These are phyloP conservation scores for Drosophila chauvacae DNA, from an alignment of 1,140 invertebrate genomes.

Conservation along the genomic window DNA sequence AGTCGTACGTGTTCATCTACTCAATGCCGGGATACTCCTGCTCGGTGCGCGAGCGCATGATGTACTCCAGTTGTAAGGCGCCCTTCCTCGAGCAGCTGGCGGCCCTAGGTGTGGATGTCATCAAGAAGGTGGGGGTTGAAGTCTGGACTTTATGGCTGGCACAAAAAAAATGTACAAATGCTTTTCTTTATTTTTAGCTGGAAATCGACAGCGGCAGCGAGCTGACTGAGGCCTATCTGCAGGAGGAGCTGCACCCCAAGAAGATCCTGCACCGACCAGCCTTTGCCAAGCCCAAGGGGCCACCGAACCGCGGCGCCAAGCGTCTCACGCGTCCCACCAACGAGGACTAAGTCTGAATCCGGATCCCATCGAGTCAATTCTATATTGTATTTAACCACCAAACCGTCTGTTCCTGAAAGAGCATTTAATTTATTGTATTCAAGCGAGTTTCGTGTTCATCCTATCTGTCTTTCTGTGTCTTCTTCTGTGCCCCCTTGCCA, in stretches of 20 bases:
- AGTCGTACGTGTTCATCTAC: conserved; percentile 97
- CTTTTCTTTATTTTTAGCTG: conserved; percentile 86
- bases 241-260: conserved; percentile 97
- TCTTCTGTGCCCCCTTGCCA: conserved; percentile 33
- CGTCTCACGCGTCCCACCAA: conserved; percentile 88
- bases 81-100: conserved; percentile 93
- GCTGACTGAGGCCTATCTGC: conserved; percentile 94
- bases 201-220: conserved; percentile 96
- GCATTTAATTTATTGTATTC: conserved; percentile 72
- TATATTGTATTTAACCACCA: conserved; percentile 15
- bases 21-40: conserved; percentile 98
- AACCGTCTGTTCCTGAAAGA: conserved; percentile 45
- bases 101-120: conserved; percentile 89
- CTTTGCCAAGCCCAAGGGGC: conserved; percentile 98
- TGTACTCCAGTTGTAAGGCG: conserved; percentile 98
- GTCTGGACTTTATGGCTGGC: background rate
- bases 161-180: background rate
- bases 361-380: conserved; percentile 44
- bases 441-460: conserved; percentile 33
- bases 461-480: conserved; percentile 46
- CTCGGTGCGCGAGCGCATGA: conserved; percentile 97
- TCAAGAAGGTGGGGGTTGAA: conserved; percentile 91
- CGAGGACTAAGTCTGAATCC: conserved; percentile 70
- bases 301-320: conserved; percentile 95
- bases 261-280: conserved; percentile 94